Percentiles rank a stretch among this genome's conserved stretches.
Evolutionary conservation across 1,140 invertebrate genomes (phyloP).

Genomic region (Camponotus pennsylvanicus): DNA sequence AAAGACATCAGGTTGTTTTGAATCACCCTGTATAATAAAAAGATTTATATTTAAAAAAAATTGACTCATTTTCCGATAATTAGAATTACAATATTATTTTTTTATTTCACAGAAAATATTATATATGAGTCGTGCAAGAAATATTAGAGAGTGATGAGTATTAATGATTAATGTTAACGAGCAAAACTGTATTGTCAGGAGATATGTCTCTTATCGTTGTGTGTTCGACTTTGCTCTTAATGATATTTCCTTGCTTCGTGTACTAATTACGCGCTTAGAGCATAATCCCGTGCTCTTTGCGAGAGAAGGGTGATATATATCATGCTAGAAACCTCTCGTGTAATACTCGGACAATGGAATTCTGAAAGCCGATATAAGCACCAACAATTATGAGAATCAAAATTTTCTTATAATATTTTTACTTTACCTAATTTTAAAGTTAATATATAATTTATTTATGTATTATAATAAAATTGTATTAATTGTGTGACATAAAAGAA

Average conservation of each 20-base stretch:
- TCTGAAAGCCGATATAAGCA: conserved; percentile 28
- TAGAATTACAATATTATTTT: conserved; percentile 1
- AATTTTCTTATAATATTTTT: conserved; percentile 1
- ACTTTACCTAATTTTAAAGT: background rate
- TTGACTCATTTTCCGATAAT: conserved; percentile 5
- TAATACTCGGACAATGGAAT: conserved; percentile 23
- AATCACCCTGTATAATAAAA: too few species aligned
- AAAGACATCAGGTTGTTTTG: too few species aligned
- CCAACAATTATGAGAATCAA: conserved; percentile 22
- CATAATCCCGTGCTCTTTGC: conserved; percentile 50
- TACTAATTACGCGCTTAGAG: conserved; percentile 57
- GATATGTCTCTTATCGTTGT: conserved; percentile 38
- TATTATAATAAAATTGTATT: conserved; percentile 3
- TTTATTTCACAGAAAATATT: background rate
- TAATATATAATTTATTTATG: background rate
- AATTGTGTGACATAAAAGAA: background rate
- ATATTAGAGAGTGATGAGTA: conserved; percentile 35
- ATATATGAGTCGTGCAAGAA: background rate
- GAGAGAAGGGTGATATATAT: conserved; percentile 29
- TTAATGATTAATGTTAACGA: conserved; percentile 52
- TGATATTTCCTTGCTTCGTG: conserved; percentile 45
- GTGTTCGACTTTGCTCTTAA: conserved; percentile 54
- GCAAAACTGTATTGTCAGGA: conserved; percentile 35
- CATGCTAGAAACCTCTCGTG: background rate
- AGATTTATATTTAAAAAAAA: background rate